Conservation (phyloP, 1,140 invertebrate species). For the Drosophila parabipectinata region DNA sequence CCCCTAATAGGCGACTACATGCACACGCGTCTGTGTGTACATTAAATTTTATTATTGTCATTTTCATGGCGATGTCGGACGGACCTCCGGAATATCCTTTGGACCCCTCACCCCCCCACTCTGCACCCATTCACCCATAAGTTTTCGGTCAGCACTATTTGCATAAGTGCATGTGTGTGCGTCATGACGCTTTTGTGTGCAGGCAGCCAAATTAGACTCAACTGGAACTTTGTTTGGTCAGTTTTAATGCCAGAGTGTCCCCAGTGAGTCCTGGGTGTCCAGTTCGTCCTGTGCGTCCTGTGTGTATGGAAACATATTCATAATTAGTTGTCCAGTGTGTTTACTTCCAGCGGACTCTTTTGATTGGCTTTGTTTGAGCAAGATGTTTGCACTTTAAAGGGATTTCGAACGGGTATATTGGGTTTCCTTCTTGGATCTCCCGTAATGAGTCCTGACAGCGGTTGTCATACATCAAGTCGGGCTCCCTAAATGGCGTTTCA, state of each 20-base stretch:
- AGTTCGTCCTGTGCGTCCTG: constrained; percentile 14
- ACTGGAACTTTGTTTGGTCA: constrained; percentile 78
- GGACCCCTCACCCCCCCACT: not conserved
- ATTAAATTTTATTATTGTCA: constrained; percentile 83
- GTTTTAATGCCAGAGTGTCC: constrained; percentile 73
- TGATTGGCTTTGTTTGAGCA: constrained; percentile 39
- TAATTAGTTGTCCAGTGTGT: constrained; percentile 63
- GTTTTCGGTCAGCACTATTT: constrained; percentile 70
- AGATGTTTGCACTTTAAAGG: constrained; percentile 34
- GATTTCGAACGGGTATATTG: not conserved
- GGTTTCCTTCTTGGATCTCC: constrained; percentile 1
- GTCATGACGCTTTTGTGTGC: constrained; percentile 23
- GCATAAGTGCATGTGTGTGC: constrained; percentile 51
- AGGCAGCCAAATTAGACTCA: constrained; percentile 72
- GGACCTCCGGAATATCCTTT: constrained; percentile 3
- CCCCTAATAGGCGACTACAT: constrained; percentile 19
- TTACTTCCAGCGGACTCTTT: constrained; percentile 26
- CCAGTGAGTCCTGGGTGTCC: constrained; percentile 34
- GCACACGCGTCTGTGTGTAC: constrained; percentile 72
- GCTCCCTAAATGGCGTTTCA: constrained; percentile 68
- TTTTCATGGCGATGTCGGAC: constrained; percentile 67
- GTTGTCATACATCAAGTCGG: constrained; percentile 57
- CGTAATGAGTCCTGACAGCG: constrained; percentile 18
- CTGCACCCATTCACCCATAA: constrained; percentile 28
- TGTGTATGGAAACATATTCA: constrained; percentile 77